Percentiles rank a stretch among this genome's conserved stretches.
Conservation (phyloP, 2,888 invertebrate species). For the Nomada ruficornis region DNA sequence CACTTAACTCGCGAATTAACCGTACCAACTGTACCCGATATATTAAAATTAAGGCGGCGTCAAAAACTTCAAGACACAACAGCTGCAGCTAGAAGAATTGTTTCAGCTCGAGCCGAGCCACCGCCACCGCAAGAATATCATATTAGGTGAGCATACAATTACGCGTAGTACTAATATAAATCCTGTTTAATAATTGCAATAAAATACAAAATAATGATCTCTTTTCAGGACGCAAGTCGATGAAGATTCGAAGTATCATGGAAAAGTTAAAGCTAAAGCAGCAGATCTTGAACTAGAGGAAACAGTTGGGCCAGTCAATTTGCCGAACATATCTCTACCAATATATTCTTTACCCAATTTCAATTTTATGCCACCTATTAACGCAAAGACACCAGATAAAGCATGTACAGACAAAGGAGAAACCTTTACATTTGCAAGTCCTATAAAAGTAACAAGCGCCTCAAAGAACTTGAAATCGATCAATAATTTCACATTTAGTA, state of each 20-base stretch:
- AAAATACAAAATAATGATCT: not conserved
- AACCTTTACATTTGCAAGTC: slow-evolving; percentile 83
- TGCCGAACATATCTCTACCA: slow-evolving; percentile 86
- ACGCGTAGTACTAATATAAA: not conserved
- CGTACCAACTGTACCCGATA: slow-evolving; percentile 88
- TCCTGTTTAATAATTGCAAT: not conserved
- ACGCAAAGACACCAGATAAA: slow-evolving; percentile 64
- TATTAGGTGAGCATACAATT: slow-evolving; percentile 71
- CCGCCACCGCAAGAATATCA: slow-evolving; percentile 78
- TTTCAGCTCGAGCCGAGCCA: slow-evolving; percentile 82
- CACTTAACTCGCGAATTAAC: slow-evolving; percentile 85
- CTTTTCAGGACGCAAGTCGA: slow-evolving; percentile 76
- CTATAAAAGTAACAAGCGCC: slow-evolving; percentile 84
- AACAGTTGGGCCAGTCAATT: slow-evolving; percentile 84
- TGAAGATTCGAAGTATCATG: slow-evolving; percentile 80
- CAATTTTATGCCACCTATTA: slow-evolving; percentile 84
- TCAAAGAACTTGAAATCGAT: slow-evolving; percentile 84
- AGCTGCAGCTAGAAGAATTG: slow-evolving; percentile 87
- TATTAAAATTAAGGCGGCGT: slow-evolving; percentile 87
- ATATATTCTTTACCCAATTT: slow-evolving; percentile 87
- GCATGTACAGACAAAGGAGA: slow-evolving; percentile 57
- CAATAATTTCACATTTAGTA: slow-evolving; percentile 87
- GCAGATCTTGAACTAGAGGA: slow-evolving; percentile 81
- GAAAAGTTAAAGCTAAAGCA: slow-evolving; percentile 84
- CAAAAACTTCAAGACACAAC: slow-evolving; percentile 87